A percentile compares a stretch with the other conserved stretches of the same genome.
phyloP scores from a whole-genome alignment of 2,797 vertebrate genomes.

The Poecilia picta region DNA sequence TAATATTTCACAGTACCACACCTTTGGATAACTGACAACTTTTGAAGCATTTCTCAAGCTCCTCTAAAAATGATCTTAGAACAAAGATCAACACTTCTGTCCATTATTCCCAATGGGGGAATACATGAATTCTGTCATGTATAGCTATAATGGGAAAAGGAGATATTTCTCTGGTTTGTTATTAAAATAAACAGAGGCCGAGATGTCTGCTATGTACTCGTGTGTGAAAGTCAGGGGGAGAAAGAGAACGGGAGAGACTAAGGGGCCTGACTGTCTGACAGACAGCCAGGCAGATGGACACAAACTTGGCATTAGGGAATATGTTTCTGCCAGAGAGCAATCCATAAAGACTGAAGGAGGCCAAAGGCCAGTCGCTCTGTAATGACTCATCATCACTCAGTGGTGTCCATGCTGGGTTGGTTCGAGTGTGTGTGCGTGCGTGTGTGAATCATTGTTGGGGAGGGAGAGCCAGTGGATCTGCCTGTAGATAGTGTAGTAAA shows the following conservation, averaged over 20 bases:
- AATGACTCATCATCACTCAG: conserved; percentile 82
- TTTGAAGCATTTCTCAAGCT: conserved; percentile 37
- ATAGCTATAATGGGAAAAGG: conserved; percentile 60
- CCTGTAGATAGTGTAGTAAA: conserved; percentile 74
- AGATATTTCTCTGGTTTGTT: conserved; percentile 71
- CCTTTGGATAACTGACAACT: conserved; percentile 46
- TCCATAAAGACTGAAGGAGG: conserved; percentile 75
- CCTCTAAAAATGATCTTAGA: conserved; percentile 35
- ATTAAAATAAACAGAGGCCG: conserved; percentile 74
- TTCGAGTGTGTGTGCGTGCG: conserved; percentile 29
- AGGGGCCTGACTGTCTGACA: conserved; percentile 78
- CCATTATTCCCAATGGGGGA: conserved; percentile 49
- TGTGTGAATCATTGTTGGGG: conserved; percentile 42
- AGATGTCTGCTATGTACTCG: conserved; percentile 76
- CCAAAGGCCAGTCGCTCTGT: conserved; percentile 71
- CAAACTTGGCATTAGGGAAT: conserved; percentile 78
- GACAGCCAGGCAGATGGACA: conserved; percentile 79
- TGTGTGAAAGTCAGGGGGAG: conserved; percentile 72
- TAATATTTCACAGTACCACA: conserved; percentile 35
- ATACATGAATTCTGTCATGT: conserved; percentile 39
- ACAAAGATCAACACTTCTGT: conserved; percentile 56
- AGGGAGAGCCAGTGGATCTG: conserved; percentile 64
- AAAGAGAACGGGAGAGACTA: conserved; percentile 63
- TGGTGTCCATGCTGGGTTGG: conserved; percentile 61
- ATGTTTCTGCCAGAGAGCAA: conserved; percentile 77